These are phyloP conservation scores for Lota lota DNA, from an alignment of 2,113 vertebrate genomes.

Conservation along the genomic window DNA sequence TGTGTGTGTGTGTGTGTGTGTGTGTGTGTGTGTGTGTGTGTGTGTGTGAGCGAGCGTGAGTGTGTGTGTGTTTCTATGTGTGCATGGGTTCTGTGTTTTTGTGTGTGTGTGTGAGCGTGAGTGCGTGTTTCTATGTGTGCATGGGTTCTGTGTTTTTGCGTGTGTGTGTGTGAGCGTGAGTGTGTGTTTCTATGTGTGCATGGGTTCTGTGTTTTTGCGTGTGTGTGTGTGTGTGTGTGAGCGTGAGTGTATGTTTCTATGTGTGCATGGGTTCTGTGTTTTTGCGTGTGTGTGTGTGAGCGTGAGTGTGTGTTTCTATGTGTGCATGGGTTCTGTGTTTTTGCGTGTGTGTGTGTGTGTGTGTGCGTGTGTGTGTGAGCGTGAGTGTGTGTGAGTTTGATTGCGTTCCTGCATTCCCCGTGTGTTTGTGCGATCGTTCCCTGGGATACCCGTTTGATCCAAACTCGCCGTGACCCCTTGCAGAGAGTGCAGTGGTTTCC, in stretches of 20 bases:
- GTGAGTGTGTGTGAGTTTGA: slow-evolving; percentile 6
- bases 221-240: slow-evolving; percentile 8
- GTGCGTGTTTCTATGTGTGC: too few species aligned
- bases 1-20: background rate
- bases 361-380: background rate
- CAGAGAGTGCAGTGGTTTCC: slow-evolving; percentile 29
- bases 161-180: background rate
- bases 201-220: too few species aligned
- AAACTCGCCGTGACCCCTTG: slow-evolving; percentile 33
- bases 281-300: slow-evolving; percentile 8
- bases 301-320: slow-evolving; percentile 13
- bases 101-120: background rate
- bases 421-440: too few species aligned
- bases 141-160: too few species aligned
- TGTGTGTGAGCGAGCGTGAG: slow-evolving; percentile 5
- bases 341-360: too few species aligned
- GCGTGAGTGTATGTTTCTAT: slow-evolving; percentile 11
- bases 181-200: slow-evolving; percentile 9
- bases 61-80: slow-evolving; percentile 2
- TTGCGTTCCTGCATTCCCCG: too few species aligned
- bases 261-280: slow-evolving; percentile 21
- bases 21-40: slow-evolving; percentile 11
- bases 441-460: slow-evolving; percentile 23
- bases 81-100: slow-evolving; percentile 18
- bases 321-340: too few species aligned